Conservation (phyloP, 2,113 vertebrate genomes). For the Apaloderma vittatum region DNA sequence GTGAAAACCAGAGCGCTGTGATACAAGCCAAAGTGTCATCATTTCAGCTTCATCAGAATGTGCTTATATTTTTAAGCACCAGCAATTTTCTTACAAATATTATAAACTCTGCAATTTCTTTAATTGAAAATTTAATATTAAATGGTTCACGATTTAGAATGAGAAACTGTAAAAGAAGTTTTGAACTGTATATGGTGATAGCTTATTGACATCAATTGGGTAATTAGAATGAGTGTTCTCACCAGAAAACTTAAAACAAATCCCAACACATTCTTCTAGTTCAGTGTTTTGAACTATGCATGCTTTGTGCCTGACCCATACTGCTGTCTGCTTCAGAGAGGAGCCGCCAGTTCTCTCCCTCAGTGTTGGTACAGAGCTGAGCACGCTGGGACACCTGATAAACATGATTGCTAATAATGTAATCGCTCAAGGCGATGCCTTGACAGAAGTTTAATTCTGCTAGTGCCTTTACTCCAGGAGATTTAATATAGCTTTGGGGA, state of each 20-base stretch:
- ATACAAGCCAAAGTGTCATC: neutral
- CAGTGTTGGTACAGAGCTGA: neutral
- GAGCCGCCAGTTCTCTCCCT: neutral
- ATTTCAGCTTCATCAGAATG: slow-evolving; percentile 36
- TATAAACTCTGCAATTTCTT: slow-evolving; percentile 33
- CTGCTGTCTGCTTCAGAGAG: neutral
- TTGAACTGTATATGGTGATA: neutral
- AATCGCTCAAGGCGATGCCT: neutral
- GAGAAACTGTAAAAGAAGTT: neutral
- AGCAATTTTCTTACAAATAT: slow-evolving; percentile 22
- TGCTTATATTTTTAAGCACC: neutral
- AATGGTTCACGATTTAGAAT: neutral
- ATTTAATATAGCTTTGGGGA: neutral
- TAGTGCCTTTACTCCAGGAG: neutral
- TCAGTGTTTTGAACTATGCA: neutral
- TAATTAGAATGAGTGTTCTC: slow-evolving; percentile 30
- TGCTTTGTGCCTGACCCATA: neutral
- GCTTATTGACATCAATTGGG: slow-evolving; percentile 23
- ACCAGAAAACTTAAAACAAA: neutral
- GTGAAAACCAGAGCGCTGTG: neutral
- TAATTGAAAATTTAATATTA: slow-evolving; percentile 16
- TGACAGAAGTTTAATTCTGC: neutral
- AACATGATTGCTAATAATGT: neutral
- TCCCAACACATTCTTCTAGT: neutral
- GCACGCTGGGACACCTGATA: neutral